Evolutionary conservation across 2,888 invertebrate genomes (phyloP), one percentile per base, ranked within the genome.

Genomic region (Myopa tessellatipennis): DNA sequence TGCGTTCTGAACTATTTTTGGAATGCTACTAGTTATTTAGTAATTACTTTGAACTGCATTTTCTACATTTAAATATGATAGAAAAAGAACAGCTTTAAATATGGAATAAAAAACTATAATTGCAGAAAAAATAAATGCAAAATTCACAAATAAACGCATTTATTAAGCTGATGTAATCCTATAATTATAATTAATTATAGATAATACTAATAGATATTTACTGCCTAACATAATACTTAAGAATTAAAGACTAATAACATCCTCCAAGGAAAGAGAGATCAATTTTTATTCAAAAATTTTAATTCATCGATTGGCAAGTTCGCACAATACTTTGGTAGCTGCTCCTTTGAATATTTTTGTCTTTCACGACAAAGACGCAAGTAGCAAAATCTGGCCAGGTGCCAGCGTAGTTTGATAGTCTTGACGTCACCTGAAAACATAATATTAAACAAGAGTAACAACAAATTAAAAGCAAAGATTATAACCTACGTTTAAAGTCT

Each of bases 401-500:
- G 86, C 88, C 88, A 88, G 40, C 88, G 87, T 10, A 82, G 63
- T 72, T 88, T 88, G 26, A 87, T 84, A 18, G 81, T 76, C 4
- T 82, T 81, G 0, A 85, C 82, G 73, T 85, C 83, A 70, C 83
- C 84, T 85, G 45, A 3, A 81, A 81, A 26, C 26, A 67, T 4
- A 52, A 55, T 18, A 61, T 34, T 50, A 52, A n/a, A 18, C 16
- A 69, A 45, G n/a, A 69, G 36, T 8, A 18, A 2, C 45, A 50
- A n/a, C 14, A 69, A 50, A 1, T 50, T 7, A 50, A 12, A 7
- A 61, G 6, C 8, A 61, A 61, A 26, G 34, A n/a, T 3, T 4
- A 34, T 26, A 7, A 68, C 76, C 79, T 83, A 85, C 88, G 85
- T 76, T 85, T 83, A 38, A 84, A 85, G 4, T 84, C 83, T 50